phyloP scores from a whole-genome alignment of 1,140 invertebrate genomes.

The Neodiprion fabricii region DNA sequence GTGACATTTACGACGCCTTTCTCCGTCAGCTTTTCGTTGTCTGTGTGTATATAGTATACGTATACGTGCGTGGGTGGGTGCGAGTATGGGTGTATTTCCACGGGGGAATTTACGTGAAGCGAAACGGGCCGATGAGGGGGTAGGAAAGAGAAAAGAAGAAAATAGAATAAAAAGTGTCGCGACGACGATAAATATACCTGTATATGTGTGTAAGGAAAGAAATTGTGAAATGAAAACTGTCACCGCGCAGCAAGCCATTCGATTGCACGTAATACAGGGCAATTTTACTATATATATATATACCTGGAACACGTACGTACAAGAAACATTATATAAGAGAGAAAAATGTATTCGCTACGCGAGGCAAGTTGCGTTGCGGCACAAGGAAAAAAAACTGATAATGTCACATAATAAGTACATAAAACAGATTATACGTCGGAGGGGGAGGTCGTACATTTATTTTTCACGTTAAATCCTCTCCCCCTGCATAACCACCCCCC shows the following conservation, averaged over 20 bases:
- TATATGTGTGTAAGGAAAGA: not conserved
- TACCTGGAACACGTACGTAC: not conserved
- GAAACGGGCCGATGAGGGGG: not conserved
- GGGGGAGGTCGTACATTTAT: not conserved
- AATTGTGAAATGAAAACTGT: not conserved
- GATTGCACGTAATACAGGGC: not conserved
- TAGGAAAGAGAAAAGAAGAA: not conserved
- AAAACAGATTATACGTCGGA: not conserved
- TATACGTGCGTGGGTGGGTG: too few species aligned
- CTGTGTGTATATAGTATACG: too few species aligned
- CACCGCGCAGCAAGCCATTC: not conserved
- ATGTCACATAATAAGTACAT: not conserved
- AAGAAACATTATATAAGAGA: too few species aligned
- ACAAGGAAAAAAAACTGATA: not conserved
- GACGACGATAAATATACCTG: not conserved
- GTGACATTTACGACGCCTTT: too few species aligned
- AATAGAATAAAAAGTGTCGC: not conserved
- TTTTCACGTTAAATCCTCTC: conserved; percentile 1
- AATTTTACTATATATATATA: not conserved
- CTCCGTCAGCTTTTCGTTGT: too few species aligned
- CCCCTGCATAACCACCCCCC: too few species aligned
- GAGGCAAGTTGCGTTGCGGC: not conserved
- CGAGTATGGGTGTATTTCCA: too few species aligned
- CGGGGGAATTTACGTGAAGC: not conserved
- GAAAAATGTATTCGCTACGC: too few species aligned